Evolutionary conservation across 2,888 invertebrate species (phyloP), one percentile per base, ranked within the genome.

Genomic region (Odontocolon sp.): DNA sequence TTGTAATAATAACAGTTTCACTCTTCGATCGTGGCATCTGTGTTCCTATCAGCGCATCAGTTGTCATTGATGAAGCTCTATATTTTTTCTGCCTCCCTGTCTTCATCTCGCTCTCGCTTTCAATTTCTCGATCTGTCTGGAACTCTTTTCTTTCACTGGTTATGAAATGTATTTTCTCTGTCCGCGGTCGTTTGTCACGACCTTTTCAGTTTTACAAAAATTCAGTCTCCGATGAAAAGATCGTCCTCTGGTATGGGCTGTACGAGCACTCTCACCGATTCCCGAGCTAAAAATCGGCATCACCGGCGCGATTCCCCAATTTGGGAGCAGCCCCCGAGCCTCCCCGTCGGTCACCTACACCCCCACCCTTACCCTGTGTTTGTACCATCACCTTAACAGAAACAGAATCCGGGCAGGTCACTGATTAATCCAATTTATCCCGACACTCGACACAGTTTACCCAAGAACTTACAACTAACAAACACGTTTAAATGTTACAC

Each of bases 141-240:
- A 31, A 52, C 45, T 63, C 42, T 81, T 82, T 80, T 85, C 3
- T 61, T 33, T 42, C 84, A 83, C 82, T 82, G 86, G 85, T 83
- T 85, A 33, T 14, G 8, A 16, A 28, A 28, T 16, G 16, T 31
- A 9, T 50, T 1, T 23, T 40, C 40, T 61, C 28, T 63, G 5
- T 31, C 16, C 61, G 26, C 40, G 23, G 42, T 67, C 31, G 68
- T 31, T 42, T 21, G 61, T 9, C 45, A 16, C 42, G 28, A 6
- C 59, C 54, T 54, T 33, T 56, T 36, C 38, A 56, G 56, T 68
- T 18, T 21, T 38, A 38, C 59, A 63, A 64, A 28, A 57, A 57
- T 56, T n/a, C 9, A 54, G 31, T 11, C 31, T 21, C 28, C 16
- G 33, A 45, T 38, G 33, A 50, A 67, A 67, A 73, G 76, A 54